A percentile compares a stretch with the other conserved stretches of the same genome.
Conservation (phyloP, 2,113 vertebrate species). For the Petrocephalus zakoni region DNA sequence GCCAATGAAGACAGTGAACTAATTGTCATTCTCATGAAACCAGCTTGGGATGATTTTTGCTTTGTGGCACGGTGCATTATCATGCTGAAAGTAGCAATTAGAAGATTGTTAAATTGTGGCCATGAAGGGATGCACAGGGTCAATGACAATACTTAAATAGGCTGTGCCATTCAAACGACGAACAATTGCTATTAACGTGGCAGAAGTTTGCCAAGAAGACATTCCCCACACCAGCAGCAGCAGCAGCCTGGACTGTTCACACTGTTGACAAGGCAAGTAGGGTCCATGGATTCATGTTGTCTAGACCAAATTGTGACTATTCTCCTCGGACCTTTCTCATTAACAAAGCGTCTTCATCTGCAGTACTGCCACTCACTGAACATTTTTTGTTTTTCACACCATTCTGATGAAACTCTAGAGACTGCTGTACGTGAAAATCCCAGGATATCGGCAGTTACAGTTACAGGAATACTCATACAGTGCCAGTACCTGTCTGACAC, state of each 20-base stretch:
- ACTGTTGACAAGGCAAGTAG: neutral
- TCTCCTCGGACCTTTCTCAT: neutral
- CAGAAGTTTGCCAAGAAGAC: neutral
- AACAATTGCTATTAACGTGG: too few species aligned
- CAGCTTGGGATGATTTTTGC: neutral
- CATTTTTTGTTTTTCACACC: neutral
- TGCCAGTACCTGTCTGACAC: neutral
- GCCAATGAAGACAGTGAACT: too few species aligned
- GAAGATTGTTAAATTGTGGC: neutral
- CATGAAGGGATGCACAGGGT: neutral
- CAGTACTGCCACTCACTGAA: neutral
- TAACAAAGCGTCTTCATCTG: neutral
- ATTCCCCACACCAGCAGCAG: neutral
- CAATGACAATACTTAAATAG: too few species aligned
- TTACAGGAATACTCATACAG: neutral
- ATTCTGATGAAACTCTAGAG: neutral
- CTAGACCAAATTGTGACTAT: neutral
- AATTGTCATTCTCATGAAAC: neutral
- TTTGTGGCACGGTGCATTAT: neutral
- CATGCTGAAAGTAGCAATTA: neutral
- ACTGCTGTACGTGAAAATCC: neutral
- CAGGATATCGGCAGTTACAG: neutral
- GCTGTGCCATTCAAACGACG: too few species aligned
- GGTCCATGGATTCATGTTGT: neutral
- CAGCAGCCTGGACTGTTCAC: neutral